Base-by-base conservation (phyloP, 2,888 invertebrate genomes). In the Syritta pipiens region DNA sequence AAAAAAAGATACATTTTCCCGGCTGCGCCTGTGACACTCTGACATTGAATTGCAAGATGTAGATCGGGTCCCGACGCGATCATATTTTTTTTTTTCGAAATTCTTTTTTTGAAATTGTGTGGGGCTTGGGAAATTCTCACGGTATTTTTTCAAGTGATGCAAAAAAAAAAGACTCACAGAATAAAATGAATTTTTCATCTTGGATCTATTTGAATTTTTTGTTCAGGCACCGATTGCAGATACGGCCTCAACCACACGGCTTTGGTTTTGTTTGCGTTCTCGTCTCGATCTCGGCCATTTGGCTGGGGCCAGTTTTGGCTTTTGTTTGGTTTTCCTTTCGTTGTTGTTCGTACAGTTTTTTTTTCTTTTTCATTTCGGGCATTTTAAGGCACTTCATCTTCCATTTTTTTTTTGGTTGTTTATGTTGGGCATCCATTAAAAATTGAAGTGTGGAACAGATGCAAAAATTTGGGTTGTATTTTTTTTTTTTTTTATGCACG, bases 31-130 rank as follows among this genome's bases (percentile, higher is more conserved):
- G 49, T 63, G 69, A 57, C 76, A 67, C 40, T 72, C 14, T 77
- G 77, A 72, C 77, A 77, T 77, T 77, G 77, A 77, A 68, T 57
- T 65, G 60, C 65, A 68, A 79, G 79, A 72, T 74, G 79, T 74
- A 62, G 79, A 67, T 57, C 57, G 22, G 40, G 49, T 37, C 9
- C n/a, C n/a, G n/a, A n/a, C n/a, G n/a, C n/a, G n/a, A n/a, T n/a
- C n/a, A n/a, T n/a, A n/a, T 1, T 20, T 28, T 28, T 57, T 20
- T 7, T 26, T 19, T 9, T 55, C n/a, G n/a, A n/a, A n/a, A n/a
- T n/a, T n/a, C n/a, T n/a, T n/a, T n/a, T n/a, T n/a, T n/a, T n/a
- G n/a, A n/a, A n/a, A n/a, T 17, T 37, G 5, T 17, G 17, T 24
- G 35, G 28, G 40, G 42, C 63, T 40, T 68, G 74, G 49, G 32